Base-by-base conservation (phyloP, 2,797 vertebrate species). In the Chrosomus eos region DNA sequence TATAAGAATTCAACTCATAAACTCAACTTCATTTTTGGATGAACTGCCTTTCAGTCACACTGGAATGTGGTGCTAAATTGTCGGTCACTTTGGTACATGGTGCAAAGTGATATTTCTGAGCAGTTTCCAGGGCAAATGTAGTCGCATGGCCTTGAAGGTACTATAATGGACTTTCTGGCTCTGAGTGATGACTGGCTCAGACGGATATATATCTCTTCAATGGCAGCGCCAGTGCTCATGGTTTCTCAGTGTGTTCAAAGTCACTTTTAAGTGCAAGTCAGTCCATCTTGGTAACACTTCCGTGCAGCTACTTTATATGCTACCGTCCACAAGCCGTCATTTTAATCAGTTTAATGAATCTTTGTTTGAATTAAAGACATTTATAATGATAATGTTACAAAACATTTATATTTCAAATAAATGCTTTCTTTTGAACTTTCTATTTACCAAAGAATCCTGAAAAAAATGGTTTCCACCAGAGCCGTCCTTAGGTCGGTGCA, bases 201-300 rank as follows among this genome's bases (percentile, higher is more conserved):
- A 55, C 62, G 68, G 73, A 68, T n/a, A 68, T 36, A 66, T 68
- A 45, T 45, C 60, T 76, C n/a, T 77, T 76, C 36, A 58, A 58
- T 33, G 5, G 40, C 60, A 64, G 70, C 62, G 55, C 21, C 58
- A 51, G 81, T 51, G 19, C 33, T 64, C 19, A 16, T 45, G n/a
- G 13, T 66, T 75, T 36, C 33, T 66, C 0, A 38, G 2, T 53
- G 26, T 64, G 70, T 66, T 73, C 28, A 55, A 75, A 75, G 19
- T 75, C 21, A n/a, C 13, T 76, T 76, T 40, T 77, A 19, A 77
- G 23, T 45, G 53, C 23, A 13, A 75, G 28, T 75, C 48, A 23
- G 38, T 26, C 76, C n/a, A 45, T 64, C 26, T 21, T 31, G 7
- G 40, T 64, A 31, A 79, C 77, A 79, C 60, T 5, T 31, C 3